Percentiles rank a stretch among this genome's conserved stretches.
phyloP scores from a whole-genome alignment of 2,888 invertebrate species.

The Dicyrtomina minuta region DNA sequence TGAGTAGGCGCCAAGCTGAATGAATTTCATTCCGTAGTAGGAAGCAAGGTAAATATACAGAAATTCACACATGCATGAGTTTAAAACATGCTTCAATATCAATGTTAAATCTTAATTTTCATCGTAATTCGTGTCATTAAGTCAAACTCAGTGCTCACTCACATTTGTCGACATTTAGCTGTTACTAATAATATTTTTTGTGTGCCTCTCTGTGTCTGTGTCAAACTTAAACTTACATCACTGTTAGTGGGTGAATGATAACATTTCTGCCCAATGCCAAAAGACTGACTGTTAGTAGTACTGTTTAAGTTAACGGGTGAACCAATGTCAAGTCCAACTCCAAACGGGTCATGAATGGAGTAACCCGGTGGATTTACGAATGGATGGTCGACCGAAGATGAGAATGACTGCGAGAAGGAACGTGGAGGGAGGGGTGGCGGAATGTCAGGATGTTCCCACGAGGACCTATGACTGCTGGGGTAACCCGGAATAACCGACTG shows the following conservation, averaged over 20 bases:
- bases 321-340: conserved; percentile 36
- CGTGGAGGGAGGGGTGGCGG: conserved; percentile 32
- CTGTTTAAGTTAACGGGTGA: conserved; percentile 24
- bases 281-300: conserved; percentile 45
- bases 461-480: conserved; percentile 29
- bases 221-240: conserved; percentile 50
- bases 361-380: conserved; percentile 43
- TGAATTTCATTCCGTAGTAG: conserved; percentile 22
- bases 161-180: background rate
- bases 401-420: conserved; percentile 35
- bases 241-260: conserved; percentile 35
- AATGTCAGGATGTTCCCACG: conserved; percentile 36
- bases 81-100: background rate
- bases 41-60: conserved; percentile 20
- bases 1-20: conserved; percentile 14
- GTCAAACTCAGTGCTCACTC: background rate
- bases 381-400: conserved; percentile 31
- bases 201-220: too few species aligned
- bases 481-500: conserved; percentile 42
- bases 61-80: conserved; percentile 28
- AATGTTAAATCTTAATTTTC: too few species aligned
- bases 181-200: conserved; percentile 1
- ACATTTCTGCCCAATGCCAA: conserved; percentile 42
- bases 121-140: background rate
- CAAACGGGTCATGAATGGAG: conserved; percentile 42